Conservation (phyloP, 2,113 vertebrate species). For the Danio rerio region GRCz12tu NC_133193.1:25937501-25938000, state of each 20-base stretch:
- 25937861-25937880: no score
- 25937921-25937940: no score
- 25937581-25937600: conserved; percentile 35
- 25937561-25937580: conserved; percentile 39
- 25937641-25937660: conserved; percentile 32
- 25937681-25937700: neutral
- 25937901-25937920: no score
- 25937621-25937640: neutral
- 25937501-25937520: conserved; percentile 36
- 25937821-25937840: no score
- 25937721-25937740: neutral
- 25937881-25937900: no score
- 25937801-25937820: no score
- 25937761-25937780: no score
- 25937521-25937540: conserved; percentile 33
- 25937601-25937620: conserved; percentile 37
- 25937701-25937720: neutral
- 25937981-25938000: no score
- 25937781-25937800: no score
- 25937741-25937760: neutral
- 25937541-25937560: conserved; percentile 26
- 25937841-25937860: no score
- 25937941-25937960: no score
- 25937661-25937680: neutral
- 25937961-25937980: no score